phyloP scores from a whole-genome alignment of 2,113 vertebrate genomes.

The Salvator merianae region DNA sequence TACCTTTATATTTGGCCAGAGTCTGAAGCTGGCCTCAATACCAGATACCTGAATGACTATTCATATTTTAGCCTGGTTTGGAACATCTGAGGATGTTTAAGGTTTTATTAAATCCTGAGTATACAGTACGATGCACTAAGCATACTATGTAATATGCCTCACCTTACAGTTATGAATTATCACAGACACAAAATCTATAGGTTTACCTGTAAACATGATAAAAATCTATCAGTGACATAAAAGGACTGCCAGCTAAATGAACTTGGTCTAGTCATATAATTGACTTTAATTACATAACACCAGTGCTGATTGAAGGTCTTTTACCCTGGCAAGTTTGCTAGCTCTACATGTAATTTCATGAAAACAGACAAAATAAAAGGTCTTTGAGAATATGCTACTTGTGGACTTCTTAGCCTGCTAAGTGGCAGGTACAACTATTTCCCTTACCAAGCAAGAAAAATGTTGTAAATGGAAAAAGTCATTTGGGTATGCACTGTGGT shows the following conservation, averaged over 20 bases:
- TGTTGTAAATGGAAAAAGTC: neutral
- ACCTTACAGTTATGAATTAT: neutral
- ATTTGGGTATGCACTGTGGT: neutral
- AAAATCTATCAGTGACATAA: conserved; percentile 20
- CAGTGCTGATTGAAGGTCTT: conserved; percentile 45
- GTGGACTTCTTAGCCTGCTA: conserved; percentile 30
- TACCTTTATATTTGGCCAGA: too few relatives aligned
- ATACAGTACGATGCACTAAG: neutral
- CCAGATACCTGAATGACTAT: neutral
- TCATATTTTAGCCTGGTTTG: neutral
- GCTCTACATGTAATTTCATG: conserved; percentile 27
- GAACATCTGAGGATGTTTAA: neutral
- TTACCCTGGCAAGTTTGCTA: conserved; percentile 43
- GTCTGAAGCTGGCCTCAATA: too few relatives aligned
- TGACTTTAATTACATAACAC: conserved; percentile 40
- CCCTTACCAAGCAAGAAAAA: conserved; percentile 7
- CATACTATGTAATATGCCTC: neutral
- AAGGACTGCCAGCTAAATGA: conserved; percentile 51
- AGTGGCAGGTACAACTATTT: conserved; percentile 12
- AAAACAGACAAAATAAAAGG: conserved; percentile 56
- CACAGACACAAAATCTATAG: neutral
- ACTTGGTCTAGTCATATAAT: conserved; percentile 37
- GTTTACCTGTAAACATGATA: conserved; percentile 14
- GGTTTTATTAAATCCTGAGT: too few relatives aligned
- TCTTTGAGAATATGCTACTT: conserved; percentile 17